phyloP scores from a whole-genome alignment of 2,113 vertebrate species.

The Brachypteracias leptosomus region DNA sequence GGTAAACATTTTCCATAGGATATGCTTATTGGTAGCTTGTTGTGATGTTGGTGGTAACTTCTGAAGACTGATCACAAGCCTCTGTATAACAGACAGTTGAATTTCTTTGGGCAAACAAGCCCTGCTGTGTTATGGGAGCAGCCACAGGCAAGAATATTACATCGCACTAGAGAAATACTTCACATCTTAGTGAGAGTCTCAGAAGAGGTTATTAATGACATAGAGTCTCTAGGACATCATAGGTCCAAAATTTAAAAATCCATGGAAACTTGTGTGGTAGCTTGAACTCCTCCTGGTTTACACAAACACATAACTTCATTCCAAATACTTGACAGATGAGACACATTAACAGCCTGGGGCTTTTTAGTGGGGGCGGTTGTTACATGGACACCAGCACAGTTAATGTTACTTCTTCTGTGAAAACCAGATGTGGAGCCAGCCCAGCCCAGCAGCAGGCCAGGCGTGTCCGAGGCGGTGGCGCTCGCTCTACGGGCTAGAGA shows the following conservation, averaged over 20 bases:
- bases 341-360: accelerated
- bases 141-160: background rate
- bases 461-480: background rate
- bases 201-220: too few relatives aligned
- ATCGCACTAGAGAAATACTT: background rate
- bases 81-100: background rate
- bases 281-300: background rate
- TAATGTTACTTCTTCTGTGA: accelerated
- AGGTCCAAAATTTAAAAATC: background rate
- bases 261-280: accelerated
- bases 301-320: background rate
- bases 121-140: background rate
- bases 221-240: accelerated
- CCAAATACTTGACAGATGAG: accelerated
- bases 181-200: background rate
- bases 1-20: background rate
- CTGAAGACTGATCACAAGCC: background rate
- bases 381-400: accelerated
- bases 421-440: background rate
- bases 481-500: conserved; percentile 44
- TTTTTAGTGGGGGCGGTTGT: accelerated
- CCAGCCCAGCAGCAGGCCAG: background rate
- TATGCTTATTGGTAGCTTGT: background rate
- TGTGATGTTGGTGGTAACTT: background rate
- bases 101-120: background rate